Evolutionary conservation across 2,797 vertebrate species (phyloP).

Genomic region (Labeo calbasu): DNA sequence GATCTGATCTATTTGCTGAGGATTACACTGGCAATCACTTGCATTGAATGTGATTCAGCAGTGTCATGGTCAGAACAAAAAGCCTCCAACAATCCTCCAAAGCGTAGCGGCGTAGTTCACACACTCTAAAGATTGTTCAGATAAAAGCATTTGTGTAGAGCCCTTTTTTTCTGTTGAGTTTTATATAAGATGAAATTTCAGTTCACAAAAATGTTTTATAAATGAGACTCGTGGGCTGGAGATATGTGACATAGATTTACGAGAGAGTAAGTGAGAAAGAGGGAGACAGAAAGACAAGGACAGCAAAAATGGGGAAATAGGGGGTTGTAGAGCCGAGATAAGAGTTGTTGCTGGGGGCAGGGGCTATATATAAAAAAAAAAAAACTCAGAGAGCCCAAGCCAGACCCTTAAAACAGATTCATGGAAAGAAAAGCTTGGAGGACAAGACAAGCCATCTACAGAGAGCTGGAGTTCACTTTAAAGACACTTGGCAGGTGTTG

Average conservation of each 20-base stretch:
- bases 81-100: background rate
- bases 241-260: conserved; percentile 13
- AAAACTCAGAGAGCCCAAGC: background rate
- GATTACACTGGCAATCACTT: conserved; percentile 14
- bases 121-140: background rate
- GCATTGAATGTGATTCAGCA: conserved; percentile 17
- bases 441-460: conserved; percentile 11
- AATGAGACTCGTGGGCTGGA: conserved; percentile 8
- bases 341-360: conserved; percentile 5
- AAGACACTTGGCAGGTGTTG: conserved; percentile 39
- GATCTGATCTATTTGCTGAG: conserved; percentile 21
- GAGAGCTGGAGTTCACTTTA: conserved; percentile 15
- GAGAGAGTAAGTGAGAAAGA: background rate
- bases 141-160: conserved; percentile 3
- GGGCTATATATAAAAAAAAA: conserved; percentile 31
- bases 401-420: conserved; percentile 18
- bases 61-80: conserved; percentile 33
- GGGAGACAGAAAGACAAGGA: background rate
- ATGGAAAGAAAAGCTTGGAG: conserved; percentile 26
- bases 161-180: background rate
- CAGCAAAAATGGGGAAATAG: background rate
- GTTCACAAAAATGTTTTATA: conserved; percentile 28
- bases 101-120: background rate
- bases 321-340: conserved; percentile 13
- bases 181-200: conserved; percentile 13